Base-by-base conservation (phyloP, 2,113 vertebrate species). In the Pseudorasbora parva region DNA sequence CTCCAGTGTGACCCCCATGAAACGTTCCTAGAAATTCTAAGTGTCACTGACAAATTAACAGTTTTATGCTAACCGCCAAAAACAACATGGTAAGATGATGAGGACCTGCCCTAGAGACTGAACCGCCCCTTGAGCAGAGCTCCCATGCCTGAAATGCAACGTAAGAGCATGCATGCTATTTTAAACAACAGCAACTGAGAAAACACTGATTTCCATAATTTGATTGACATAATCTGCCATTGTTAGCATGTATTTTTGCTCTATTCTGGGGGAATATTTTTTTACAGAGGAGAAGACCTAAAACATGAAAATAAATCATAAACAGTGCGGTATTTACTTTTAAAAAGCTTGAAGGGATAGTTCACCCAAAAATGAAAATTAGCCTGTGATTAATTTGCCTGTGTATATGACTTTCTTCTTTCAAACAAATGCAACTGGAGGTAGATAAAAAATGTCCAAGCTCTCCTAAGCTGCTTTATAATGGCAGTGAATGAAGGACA, bases 51-150 rank as follows among this genome's bases (percentile, higher is more conserved):
- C 11, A 49, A 69, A 81, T 81, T 4, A 54, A 81, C 19, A 54
- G 21, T 69, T 27, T 27, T 21, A 79, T 64, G 60, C 62, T n/a
- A 69, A 69, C 47, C 6, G 78, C 78, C 78, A 81, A 81, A 68
- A 69, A 68, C 64, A 81, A 54, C 78, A 81, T 33, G 9, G 12
- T 1, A 68, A 69, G 64, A 81, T 10, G 62, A 51, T 54, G 60
- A 80, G 25, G 45, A 33, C 62, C 11, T 60, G 33, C n/a, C 25
- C 45, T 27, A 49, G 45, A 56, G 47, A 51, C 19, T 12, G 15
- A 64, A 27, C 8, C 27, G 2, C 59, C 47, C 43, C 30, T 51
- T 59, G 27, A 77, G 30, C 2, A 12, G 21, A 23, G 75, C 57
- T 59, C 76, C 57, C 25, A 81, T 43, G 62, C 45, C 47, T 69